phyloP scores from a whole-genome alignment of 2,888 invertebrate genomes.

The Amiota minor region DNA sequence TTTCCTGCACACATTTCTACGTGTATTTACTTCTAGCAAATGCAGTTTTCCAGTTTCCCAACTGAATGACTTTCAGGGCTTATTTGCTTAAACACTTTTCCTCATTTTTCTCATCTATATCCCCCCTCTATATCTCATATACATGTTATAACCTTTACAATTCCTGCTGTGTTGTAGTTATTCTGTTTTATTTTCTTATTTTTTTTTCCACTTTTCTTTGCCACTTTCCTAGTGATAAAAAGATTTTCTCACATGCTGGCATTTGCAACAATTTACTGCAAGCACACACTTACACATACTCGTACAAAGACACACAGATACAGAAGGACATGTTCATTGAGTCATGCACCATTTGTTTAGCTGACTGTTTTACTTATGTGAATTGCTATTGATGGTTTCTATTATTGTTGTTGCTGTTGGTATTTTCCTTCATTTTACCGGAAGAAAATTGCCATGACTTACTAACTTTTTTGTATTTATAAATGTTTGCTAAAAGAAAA shows the following conservation, averaged over 20 bases:
- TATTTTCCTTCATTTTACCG: conserved; percentile 2
- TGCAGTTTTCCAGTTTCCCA: conserved; percentile 17
- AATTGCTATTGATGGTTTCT: not conserved
- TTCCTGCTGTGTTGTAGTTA: not conserved
- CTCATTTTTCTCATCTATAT: not conserved
- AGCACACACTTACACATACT: not conserved
- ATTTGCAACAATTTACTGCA: not conserved
- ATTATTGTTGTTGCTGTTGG: not conserved
- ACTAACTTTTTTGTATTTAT: not conserved
- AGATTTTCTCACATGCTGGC: conserved; percentile 13
- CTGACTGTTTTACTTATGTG: conserved; percentile 11
- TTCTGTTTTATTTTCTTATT: not conserved
- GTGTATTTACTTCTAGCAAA: not conserved
- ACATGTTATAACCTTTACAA: not conserved
- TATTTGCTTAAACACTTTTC: conserved; percentile 3
- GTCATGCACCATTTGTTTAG: not conserved
- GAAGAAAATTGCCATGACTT: conserved; percentile 18
- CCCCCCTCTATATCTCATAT: not conserved
- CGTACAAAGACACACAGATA: not conserved
- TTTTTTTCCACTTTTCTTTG: conserved; percentile 2
- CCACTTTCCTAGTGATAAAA: conserved; percentile 16
- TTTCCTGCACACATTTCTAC: not conserved
- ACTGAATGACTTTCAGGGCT: conserved; percentile 3
- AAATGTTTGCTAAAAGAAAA: not conserved
- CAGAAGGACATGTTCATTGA: not conserved